Evolutionary conservation across 1,140 invertebrate species (phyloP).

Genomic region (Caenorhabditis tropicalis): DNA sequence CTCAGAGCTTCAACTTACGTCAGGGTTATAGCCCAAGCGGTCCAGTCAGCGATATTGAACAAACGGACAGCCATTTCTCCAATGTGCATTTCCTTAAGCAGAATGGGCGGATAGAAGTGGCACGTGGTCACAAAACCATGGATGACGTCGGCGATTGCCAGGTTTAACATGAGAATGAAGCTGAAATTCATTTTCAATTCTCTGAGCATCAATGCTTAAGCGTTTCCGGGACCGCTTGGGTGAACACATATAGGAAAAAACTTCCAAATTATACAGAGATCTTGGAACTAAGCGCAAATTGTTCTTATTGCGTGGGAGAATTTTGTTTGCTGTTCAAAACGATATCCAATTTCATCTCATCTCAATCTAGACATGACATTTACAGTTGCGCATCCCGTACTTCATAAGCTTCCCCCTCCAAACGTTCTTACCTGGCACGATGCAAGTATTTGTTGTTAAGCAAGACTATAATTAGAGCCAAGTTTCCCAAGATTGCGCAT

Average conservation of each 20-base stretch:
- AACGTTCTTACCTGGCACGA: constrained; percentile 65
- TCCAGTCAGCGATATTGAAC: constrained; percentile 72
- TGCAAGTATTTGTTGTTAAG: constrained; percentile 67
- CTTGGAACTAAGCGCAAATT: background rate
- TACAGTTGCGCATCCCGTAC: background rate
- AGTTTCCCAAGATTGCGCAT: constrained; percentile 67
- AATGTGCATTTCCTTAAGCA: constrained; percentile 61
- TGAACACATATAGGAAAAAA: background rate
- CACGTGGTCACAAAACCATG: constrained; percentile 70
- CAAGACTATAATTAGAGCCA: constrained; percentile 67
- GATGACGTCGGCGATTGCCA: constrained; percentile 69
- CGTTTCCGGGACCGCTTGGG: constrained; percentile 38
- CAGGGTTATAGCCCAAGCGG: constrained; percentile 70
- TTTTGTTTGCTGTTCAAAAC: constrained; percentile 42
- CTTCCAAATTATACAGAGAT: constrained; percentile 36
- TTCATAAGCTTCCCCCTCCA: too few relatives aligned
- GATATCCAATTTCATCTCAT: constrained; percentile 33
- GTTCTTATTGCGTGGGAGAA: constrained; percentile 10
- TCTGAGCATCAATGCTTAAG: constrained; percentile 21
- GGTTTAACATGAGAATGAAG: constrained; percentile 70
- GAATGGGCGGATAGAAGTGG: constrained; percentile 71
- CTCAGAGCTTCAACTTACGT: constrained; percentile 58
- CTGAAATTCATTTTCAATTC: constrained; percentile 48
- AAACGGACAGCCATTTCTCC: constrained; percentile 63
- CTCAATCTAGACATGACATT: constrained; percentile 37